Percentiles rank a stretch among this genome's conserved stretches.
Conservation (phyloP, 2,113 vertebrate genomes). For the Solea solea region DNA sequence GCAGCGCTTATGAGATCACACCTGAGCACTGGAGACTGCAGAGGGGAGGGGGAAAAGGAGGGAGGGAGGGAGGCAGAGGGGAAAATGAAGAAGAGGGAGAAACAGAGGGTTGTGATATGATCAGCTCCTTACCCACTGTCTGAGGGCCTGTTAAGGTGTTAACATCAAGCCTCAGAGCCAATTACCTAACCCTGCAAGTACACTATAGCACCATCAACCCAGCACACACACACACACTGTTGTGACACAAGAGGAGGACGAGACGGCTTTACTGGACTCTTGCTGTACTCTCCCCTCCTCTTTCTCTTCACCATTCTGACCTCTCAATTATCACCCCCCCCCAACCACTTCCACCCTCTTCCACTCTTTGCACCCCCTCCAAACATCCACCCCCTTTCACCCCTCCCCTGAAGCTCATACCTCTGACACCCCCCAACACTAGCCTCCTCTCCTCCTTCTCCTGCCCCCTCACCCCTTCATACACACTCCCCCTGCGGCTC, state of each 20-base stretch:
- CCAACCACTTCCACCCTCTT: constrained; percentile 1
- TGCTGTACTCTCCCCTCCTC: constrained; percentile 30
- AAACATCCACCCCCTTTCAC: constrained; percentile 29
- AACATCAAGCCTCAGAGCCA: constrained; percentile 81
- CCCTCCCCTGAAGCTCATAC: constrained; percentile 49
- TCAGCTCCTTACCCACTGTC: constrained; percentile 89
- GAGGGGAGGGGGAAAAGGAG: constrained; percentile 41
- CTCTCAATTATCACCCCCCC: constrained; percentile 68
- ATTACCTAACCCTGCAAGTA: constrained; percentile 78
- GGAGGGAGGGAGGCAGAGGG: constrained; percentile 14
- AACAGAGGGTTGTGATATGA: constrained; percentile 85
- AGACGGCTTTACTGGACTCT: constrained; percentile 46
- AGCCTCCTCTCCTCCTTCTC: constrained; percentile 33
- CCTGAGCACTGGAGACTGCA: constrained; percentile 87
- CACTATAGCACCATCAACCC: constrained; percentile 5
- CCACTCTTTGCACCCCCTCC: constrained; percentile 19
- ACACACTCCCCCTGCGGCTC: constrained; percentile 66
- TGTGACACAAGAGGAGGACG: constrained; percentile 38
- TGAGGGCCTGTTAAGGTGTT: constrained; percentile 85
- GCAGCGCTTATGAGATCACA: constrained; percentile 92
- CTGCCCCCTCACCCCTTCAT: constrained; percentile 46
- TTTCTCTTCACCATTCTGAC: constrained; percentile 49
- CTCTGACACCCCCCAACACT: constrained; percentile 34
- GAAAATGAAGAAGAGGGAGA: constrained; percentile 45
- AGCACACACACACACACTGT: constrained; percentile 14